Evolutionary conservation across 2,888 invertebrate genomes (phyloP).

Genomic region (Tinea pellionella): DNA sequence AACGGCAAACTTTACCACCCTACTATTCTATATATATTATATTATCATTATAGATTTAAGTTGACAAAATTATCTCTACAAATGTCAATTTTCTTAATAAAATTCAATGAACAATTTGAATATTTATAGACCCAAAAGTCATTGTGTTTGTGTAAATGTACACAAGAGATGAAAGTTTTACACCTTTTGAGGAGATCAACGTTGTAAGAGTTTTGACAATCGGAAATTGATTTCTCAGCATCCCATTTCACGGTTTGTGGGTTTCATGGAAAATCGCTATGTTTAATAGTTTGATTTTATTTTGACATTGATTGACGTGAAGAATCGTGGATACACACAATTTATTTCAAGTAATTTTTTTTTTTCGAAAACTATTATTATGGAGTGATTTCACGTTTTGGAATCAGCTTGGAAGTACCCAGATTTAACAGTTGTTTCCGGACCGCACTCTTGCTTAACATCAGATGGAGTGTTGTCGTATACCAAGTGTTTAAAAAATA

Average conservation of each 20-base stretch:
- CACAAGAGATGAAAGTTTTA: not conserved
- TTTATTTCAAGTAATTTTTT: too few relatives aligned
- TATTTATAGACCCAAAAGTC: not conserved
- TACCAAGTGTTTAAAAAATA: too few relatives aligned
- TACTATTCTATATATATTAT: too few relatives aligned
- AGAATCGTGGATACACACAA: not conserved
- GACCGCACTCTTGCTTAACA: too few relatives aligned
- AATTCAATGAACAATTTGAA: not conserved
- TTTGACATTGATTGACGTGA: not conserved
- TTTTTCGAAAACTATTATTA: too few relatives aligned
- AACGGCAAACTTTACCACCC: too few relatives aligned
- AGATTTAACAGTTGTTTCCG: too few relatives aligned
- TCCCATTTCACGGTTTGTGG: constrained; percentile 36
- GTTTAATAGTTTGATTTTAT: constrained; percentile 5
- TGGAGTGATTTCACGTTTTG: too few relatives aligned
- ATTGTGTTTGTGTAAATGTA: not conserved
- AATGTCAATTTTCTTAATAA: not conserved
- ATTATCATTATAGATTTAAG: too few relatives aligned
- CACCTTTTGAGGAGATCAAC: not conserved
- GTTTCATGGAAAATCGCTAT: constrained; percentile 15
- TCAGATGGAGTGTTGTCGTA: too few relatives aligned
- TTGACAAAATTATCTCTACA: too few relatives aligned
- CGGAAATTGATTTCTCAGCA: constrained; percentile 49
- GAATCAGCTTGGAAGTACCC: too few relatives aligned
- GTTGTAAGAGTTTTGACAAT: constrained; percentile 23